Base-by-base conservation (phyloP, 2,113 vertebrate species). In the Atlantisia rogersi region DNA sequence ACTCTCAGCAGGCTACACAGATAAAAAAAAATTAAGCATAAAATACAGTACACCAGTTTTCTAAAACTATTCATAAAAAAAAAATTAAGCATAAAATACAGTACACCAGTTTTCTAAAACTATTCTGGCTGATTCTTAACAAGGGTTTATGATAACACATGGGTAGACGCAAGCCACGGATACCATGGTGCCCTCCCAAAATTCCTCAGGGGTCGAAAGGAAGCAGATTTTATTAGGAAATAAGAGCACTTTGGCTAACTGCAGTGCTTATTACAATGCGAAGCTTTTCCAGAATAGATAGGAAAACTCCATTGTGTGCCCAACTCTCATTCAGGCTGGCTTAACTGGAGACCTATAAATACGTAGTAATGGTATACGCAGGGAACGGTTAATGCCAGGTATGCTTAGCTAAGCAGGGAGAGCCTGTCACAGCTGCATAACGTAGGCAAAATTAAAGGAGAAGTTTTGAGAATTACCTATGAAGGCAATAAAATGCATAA, bases 211-310 rank as follows among this genome's bases (percentile, higher is more conserved):
- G 32, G 62, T 39, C 24, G 46, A 87, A 62, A 88, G 59, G 37
- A 84, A 65, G 67, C 35, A 87, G 79, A 79, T 83, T 71, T 68
- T 73, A 53, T 29, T 35, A 74, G 35, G 42, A 81, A 75, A 86
- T 17, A 31, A 37, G 32, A 93, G 39, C 7, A 83, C 32, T 81
- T 68, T 42, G 78, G 65, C 29, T 64, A 71, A 68, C 80, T 69
- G 39, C 32, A 56, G 37, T 39, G 26, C 94, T 90, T 68, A 74
- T 64, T 93, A 78, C 32, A 56, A 86, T 46, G 73, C 35, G 75
- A 86, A 90, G 52, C 69, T 91, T 65, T 90, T 88, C 76, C 79
- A 92, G 64, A 95, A 70, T 22, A 88, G 64, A 86, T 19, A 53
- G 83, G 17, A 95, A 94, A 94, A 52, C 20, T 81, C 68, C 63